Evolutionary conservation across 2,888 invertebrate genomes (phyloP).

Genomic region (Spisula subtruncata): DNA sequence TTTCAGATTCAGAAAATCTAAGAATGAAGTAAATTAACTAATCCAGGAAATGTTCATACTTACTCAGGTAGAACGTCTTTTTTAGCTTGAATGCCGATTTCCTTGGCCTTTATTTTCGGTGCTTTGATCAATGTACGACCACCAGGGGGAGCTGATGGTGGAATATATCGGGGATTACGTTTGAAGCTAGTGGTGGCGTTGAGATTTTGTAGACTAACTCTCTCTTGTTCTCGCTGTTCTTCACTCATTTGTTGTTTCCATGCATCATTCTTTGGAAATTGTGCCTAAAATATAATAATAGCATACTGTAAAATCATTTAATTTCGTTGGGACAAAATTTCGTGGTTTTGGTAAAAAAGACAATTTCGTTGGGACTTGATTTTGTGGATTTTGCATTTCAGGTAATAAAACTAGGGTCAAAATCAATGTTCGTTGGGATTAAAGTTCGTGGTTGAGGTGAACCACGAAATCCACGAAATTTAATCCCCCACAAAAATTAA

Average conservation of each 20-base stretch:
- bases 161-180: constrained; percentile 84
- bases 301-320: too few relatives aligned
- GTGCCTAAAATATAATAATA: constrained; percentile 48
- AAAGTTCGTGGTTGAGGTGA: too few relatives aligned
- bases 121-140: constrained; percentile 80
- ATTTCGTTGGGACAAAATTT: too few relatives aligned
- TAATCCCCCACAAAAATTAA: too few relatives aligned
- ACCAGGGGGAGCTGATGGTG: constrained; percentile 80
- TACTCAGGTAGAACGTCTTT: constrained; percentile 68
- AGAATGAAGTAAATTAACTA: too few relatives aligned
- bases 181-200: constrained; percentile 84
- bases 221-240: constrained; percentile 81
- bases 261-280: constrained; percentile 69
- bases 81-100: constrained; percentile 82
- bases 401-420: too few relatives aligned
- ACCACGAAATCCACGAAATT: too few relatives aligned
- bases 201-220: constrained; percentile 82
- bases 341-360: too few relatives aligned
- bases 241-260: constrained; percentile 86
- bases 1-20: too few relatives aligned
- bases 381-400: too few relatives aligned
- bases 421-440: too few relatives aligned
- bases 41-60: constrained; percentile 32
- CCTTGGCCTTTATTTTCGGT: constrained; percentile 78
- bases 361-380: too few relatives aligned